These are phyloP conservation scores for Lagenorhynchus albirostris DNA, from an alignment of 2,113 vertebrate species.

Conservation along the genomic window DNA sequence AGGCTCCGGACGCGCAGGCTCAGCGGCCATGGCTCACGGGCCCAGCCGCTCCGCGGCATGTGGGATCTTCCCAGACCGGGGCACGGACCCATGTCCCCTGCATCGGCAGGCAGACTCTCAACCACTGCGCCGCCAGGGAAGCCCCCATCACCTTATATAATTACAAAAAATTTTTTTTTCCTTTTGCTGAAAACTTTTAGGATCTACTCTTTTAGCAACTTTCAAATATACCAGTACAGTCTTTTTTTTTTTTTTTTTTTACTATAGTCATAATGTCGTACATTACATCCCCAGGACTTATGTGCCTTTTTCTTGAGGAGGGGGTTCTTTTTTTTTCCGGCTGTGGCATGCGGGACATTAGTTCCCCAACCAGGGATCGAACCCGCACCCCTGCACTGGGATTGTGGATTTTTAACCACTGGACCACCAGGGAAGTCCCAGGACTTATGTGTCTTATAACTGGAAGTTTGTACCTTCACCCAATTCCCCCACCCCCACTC, in stretches of 20 bases:
- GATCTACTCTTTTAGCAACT: background rate
- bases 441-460: background rate
- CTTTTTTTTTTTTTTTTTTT: background rate
- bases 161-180: background rate
- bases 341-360: no score
- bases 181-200: background rate
- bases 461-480: background rate
- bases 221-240: background rate
- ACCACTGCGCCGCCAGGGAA: no score
- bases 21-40: no score
- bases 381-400: no score
- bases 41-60: no score
- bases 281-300: background rate
- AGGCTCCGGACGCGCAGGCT: no score
- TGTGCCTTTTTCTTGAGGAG: background rate
- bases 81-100: no score
- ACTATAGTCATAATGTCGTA: background rate
- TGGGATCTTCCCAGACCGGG: no score
- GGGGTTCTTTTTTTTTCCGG: no score
- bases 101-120: no score
- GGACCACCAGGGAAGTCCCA: background rate
- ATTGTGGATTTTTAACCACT: no score
- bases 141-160: background rate
- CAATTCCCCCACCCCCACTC: accelerated
- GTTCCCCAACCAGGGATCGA: no score